Base-by-base conservation (phyloP, 1,140 invertebrate species). In the Linepithema humile region DNA sequence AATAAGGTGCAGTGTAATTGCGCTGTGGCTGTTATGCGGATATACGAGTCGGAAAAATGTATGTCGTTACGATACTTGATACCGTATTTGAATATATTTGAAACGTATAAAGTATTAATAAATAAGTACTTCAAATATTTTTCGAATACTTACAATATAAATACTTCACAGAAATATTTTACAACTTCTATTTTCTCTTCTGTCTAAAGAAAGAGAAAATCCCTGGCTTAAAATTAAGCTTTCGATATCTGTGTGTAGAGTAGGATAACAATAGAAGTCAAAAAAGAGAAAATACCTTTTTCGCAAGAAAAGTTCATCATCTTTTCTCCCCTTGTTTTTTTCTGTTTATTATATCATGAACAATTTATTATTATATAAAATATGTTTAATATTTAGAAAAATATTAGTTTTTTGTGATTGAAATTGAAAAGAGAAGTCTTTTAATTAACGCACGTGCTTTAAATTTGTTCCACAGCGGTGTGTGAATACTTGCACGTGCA, bases 1-100 rank as follows among this genome's bases (percentile, higher is more conserved):
- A 32, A 35, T 77, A 35, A 77, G 73, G 12, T 48, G 7, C 26
- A 32, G 12, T 32, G 29, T 20, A 48, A 64, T 7, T 23, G 26
- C 7, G 12, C 23, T n/a, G 12, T 10, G 70, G 20, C 23, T 9
- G 35, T 75, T 75, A 75, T 65, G 59, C 40, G 65, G 35, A 77
- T n/a, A n/a, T 77, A 35, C 12, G 15, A 38, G 29, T 48, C 2
- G n/a, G 9, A n/a, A 62, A 12, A 35, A 62, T 4, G 53, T 40
- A 57, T 57, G 35, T 40, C 17, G 12, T 60, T 62, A 35, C 23
- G 9, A 9, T 26, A 35, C 64, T 62, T 17, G 20, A 4, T 1
- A 64, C 3, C 12, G 3, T 6, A 40, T 40, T 3, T 40, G 38
- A 4, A 40, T 40, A 4, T 40, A 40, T 45, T n/a, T n/a, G 2